Evolutionary conservation across 37 sponge, comb jelly and placozoan species (phyloP), one percentile per base, ranked within the genome.

Genomic region (Dysidea cf. avara): DNA sequence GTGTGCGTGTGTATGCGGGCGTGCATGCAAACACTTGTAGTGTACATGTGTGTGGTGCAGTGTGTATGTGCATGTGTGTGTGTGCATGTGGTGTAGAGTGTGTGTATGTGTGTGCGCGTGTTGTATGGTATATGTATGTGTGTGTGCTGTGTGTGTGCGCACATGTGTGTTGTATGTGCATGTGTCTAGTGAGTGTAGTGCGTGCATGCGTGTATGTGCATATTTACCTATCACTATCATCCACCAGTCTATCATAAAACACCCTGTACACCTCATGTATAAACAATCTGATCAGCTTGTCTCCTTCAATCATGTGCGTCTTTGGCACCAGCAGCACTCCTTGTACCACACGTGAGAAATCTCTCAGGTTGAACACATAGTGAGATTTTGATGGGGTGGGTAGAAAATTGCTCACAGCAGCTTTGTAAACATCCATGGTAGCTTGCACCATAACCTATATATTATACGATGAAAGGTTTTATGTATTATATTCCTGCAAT

Each of bases 381-480:
- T 97, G 99, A 16, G 99, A 97, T 68, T 97, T 97, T 63, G 92
- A 80, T 26, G 99, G 99, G 39, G 94, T 97, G 35, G 99, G 99
- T 1, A 97, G 85, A 76, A 97, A 97, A 20, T 74, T 90, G 59
- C 57, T 39, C 13, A 97, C 82, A 18, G 92, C 88, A 26, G 81
- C 83, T 34, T 94, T 90, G 73, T 94, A 97, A 56, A 97, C 84
- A 16, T 58, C 65, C 84, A 93, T 82, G 18, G 99, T 97, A 16
- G 99, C 94, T 65, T 79, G 92, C 0, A 97, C 87, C 78, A 94
- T 81, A 39, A 91, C 53, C 92, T 97, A 62, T 12, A 35, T 20
- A 33, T 43, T 43, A n/a, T n/a, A n/a, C n/a, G n/a, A n/a, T n/a
- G n/a, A n/a, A n/a, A n/a, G n/a, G n/a, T n/a, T n/a, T n/a, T n/a